These are phyloP conservation scores for Sinohyriopsis cumingii DNA, from an alignment of 2,888 invertebrate genomes.

Conservation along the genomic window DNA sequence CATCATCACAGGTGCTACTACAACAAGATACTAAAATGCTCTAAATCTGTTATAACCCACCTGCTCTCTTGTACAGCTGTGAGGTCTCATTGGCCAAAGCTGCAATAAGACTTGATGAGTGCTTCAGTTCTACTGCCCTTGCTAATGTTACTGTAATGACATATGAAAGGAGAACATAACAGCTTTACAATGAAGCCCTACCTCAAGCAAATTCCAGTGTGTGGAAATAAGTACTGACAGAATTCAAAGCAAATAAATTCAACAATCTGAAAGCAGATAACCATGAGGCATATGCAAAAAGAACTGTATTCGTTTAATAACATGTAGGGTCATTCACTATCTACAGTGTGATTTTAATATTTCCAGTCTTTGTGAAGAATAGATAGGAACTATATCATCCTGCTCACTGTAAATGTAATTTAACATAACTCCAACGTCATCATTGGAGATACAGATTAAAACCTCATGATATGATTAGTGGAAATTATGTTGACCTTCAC, in stretches of 20 bases:
- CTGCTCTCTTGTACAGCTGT: slow-evolving; percentile 76
- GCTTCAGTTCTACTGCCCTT: slow-evolving; percentile 79
- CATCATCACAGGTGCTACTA: no score
- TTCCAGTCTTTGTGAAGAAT: no score
- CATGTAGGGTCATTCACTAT: no score
- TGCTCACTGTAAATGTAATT: no score
- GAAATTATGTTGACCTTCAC: no score
- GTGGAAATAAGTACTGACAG: neutral
- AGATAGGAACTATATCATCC: no score
- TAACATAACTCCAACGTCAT: no score
- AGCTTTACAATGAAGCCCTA: neutral
- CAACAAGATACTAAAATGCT: neutral
- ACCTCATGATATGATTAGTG: no score
- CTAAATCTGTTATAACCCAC: slow-evolving; percentile 47
- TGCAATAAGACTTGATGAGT: slow-evolving; percentile 77
- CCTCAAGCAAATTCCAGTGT: neutral
- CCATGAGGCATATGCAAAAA: neutral
- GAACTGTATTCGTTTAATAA: neutral
- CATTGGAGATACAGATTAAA: no score
- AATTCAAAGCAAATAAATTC: no score
- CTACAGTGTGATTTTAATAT: no score
- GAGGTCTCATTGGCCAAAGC: slow-evolving; percentile 78
- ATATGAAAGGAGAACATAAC: neutral
- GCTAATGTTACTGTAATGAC: slow-evolving; percentile 76
- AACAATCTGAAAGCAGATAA: neutral